Percentiles rank a stretch among this genome's conserved stretches.
Conservation (phyloP, 2,113 vertebrate genomes). For the Cynoglossus semilaevis region DNA sequence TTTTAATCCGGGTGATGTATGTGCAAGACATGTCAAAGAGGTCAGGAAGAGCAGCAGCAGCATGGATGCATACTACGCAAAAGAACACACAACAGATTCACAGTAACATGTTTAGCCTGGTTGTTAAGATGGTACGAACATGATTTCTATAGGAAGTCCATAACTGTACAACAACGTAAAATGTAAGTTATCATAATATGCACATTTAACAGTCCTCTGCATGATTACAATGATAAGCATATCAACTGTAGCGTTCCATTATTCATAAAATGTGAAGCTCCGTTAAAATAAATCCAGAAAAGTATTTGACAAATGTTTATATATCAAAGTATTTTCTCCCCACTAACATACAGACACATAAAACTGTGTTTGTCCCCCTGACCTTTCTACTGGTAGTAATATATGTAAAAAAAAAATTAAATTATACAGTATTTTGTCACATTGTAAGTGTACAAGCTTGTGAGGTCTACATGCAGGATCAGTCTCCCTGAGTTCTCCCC, state of each 20-base stretch:
- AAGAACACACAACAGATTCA: constrained; percentile 16
- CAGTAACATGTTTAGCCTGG: background rate
- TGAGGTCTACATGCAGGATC: constrained; percentile 41
- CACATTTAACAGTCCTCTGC: too few species aligned
- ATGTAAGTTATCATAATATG: background rate
- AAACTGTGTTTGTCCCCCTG: constrained; percentile 57
- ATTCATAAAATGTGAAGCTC: background rate
- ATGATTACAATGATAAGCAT: too few species aligned
- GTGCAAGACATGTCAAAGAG: background rate
- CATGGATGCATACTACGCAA: background rate
- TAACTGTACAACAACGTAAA: constrained; percentile 32
- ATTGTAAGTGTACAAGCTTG: constrained; percentile 30
- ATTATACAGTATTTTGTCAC: constrained; percentile 9
- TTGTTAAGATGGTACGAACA: constrained; percentile 17
- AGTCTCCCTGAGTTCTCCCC: background rate
- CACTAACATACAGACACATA: constrained; percentile 52
- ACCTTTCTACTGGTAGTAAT: too few species aligned
- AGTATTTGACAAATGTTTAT: background rate
- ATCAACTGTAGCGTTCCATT: too few species aligned
- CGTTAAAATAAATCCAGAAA: background rate
- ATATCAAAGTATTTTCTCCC: constrained; percentile 6
- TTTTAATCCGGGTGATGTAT: background rate
- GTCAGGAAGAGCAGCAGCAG: background rate
- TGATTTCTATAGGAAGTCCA: constrained; percentile 13
- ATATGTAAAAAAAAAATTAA: too few species aligned